phyloP scores from a whole-genome alignment of 2,113 vertebrate genomes.

The Erythrolamprus reginae region DNA sequence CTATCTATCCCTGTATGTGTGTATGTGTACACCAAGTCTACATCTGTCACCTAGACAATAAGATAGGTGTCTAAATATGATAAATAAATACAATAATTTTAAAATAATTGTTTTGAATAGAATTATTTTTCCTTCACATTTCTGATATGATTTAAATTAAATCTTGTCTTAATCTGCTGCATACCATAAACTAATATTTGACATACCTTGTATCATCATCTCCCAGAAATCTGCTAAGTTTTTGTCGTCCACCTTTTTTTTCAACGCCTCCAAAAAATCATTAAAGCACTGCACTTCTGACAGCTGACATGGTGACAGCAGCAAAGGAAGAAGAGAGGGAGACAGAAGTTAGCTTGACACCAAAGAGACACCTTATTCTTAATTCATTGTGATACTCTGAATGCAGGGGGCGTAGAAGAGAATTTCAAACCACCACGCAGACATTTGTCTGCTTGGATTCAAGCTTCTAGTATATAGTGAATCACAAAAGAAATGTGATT shows the following conservation, averaged over 20 bases:
- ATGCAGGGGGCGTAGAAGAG: background rate
- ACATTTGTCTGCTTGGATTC: background rate
- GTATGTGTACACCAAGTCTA: background rate
- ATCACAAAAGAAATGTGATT: conserved; percentile 12
- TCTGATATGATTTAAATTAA: conserved; percentile 4
- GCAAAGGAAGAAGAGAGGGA: conserved; percentile 26
- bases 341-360: conserved; percentile 2
- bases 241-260: conserved; percentile 77
- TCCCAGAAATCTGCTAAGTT: conserved; percentile 90
- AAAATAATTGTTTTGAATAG: background rate
- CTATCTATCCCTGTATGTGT: no score
- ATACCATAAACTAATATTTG: background rate
- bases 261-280: conserved; percentile 80
- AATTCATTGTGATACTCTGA: conserved; percentile 12
- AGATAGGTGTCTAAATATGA: background rate
- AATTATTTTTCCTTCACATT: conserved; percentile 12
- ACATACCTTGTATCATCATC: conserved; percentile 82
- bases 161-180: background rate
- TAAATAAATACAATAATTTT: background rate
- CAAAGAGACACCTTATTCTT: background rate
- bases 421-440: background rate
- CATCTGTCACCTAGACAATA: background rate
- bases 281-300: conserved; percentile 82
- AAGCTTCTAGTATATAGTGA: background rate
- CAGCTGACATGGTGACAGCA: conserved; percentile 48